A percentile compares a stretch with the other conserved stretches of the same genome.
phyloP scores from a whole-genome alignment of 2,797 vertebrate genomes.

The Sibirionetta formosa region DNA sequence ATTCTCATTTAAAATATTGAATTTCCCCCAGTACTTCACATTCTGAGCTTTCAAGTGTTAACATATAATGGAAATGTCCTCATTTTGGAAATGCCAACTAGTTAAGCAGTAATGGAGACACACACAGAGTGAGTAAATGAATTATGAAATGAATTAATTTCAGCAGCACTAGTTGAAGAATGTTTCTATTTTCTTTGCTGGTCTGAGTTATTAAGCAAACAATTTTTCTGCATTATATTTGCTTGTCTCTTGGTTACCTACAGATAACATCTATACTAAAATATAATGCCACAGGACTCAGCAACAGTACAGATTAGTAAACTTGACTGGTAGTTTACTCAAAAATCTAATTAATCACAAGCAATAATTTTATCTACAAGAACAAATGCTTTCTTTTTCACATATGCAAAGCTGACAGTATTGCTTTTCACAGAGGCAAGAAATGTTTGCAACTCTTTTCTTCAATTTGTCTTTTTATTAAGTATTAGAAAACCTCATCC shows the following conservation, averaged over 20 bases:
- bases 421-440: not conserved
- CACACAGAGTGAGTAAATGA: not conserved
- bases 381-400: not conserved
- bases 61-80: not conserved
- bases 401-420: not conserved
- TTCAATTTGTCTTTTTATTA: not conserved
- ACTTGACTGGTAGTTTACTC: not conserved
- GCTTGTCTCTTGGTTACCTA: not conserved
- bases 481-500: not conserved
- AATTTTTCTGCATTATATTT: not conserved
- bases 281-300: not conserved
- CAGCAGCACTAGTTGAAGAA: not conserved
- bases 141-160: conserved; percentile 20
- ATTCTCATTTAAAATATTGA: not conserved
- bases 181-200: not conserved
- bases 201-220: not conserved
- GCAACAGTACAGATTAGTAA: not conserved
- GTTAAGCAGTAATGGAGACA: not conserved
- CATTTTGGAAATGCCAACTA: not conserved
- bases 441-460: not conserved
- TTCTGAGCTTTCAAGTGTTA: not conserved
- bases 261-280: not conserved
- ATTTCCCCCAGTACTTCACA: not conserved
- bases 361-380: not conserved
- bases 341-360: not conserved